phyloP scores from a whole-genome alignment of 1,140 invertebrate species.

The Chironomus tepperi region DNA sequence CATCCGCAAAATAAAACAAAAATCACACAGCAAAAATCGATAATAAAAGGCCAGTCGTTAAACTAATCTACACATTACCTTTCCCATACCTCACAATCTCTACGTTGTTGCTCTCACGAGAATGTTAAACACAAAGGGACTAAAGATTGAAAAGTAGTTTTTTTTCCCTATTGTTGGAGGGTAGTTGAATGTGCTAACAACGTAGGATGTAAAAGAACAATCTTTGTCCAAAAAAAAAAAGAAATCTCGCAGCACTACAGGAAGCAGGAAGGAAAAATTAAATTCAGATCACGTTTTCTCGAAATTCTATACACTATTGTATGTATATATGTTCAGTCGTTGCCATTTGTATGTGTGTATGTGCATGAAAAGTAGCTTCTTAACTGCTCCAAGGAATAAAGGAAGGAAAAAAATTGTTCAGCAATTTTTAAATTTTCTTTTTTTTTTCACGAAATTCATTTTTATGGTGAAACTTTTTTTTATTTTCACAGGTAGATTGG shows the following conservation, averaged over 20 bases:
- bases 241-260: neutral
- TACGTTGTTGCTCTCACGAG: neutral
- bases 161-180: neutral
- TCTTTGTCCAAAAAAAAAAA: neutral
- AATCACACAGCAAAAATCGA: neutral
- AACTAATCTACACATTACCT: neutral
- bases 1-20: no score
- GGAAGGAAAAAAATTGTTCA: neutral
- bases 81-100: neutral
- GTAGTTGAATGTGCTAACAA: neutral
- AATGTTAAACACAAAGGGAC: neutral
- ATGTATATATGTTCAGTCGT: no score
- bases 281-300: slow-evolving; percentile 20
- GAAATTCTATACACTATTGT: no score
- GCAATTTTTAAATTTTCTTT: slow-evolving; percentile 8
- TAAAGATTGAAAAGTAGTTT: neutral
- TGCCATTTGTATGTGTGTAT: neutral
- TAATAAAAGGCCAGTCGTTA: neutral
- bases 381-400: neutral
- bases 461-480: neutral
- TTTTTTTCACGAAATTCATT: neutral
- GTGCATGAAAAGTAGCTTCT: neutral
- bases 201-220: neutral
- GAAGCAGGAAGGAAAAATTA: slow-evolving; percentile 20
- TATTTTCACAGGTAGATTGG: neutral